Evolutionary conservation across 2,888 invertebrate species (phyloP).

Genomic region (Cryptophagus acutangulus): DNA sequence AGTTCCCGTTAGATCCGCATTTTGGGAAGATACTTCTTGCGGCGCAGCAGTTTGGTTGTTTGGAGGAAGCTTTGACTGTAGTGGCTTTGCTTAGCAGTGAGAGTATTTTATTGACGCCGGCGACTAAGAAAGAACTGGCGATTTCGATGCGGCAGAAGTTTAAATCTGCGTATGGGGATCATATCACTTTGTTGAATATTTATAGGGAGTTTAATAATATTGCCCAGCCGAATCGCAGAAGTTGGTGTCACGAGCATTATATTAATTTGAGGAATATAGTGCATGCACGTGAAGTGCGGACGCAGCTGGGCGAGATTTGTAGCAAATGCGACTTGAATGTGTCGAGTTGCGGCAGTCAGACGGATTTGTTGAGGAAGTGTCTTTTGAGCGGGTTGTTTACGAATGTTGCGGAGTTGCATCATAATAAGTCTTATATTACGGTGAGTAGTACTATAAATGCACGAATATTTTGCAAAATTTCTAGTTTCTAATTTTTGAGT

Average conservation of each 20-base stretch:
- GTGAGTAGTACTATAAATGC: conserved; percentile 50
- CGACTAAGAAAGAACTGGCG: conserved; percentile 72
- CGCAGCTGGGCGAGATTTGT: conserved; percentile 67
- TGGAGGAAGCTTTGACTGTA: conserved; percentile 78
- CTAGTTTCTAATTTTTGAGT: conserved; percentile 1
- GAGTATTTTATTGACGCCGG: conserved; percentile 71
- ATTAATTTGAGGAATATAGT: conserved; percentile 76
- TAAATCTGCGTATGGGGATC: conserved; percentile 82
- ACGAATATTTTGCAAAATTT: neutral
- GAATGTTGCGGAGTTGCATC: conserved; percentile 77
- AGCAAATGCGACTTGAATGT: conserved; percentile 56
- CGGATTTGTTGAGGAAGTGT: conserved; percentile 70
- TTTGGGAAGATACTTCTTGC: conserved; percentile 66
- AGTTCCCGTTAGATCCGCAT: conserved; percentile 88
- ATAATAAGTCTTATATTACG: conserved; percentile 65
- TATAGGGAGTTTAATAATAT: conserved; percentile 72
- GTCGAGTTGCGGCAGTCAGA: conserved; percentile 60
- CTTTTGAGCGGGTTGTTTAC: conserved; percentile 76
- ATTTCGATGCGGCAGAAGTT: conserved; percentile 72
- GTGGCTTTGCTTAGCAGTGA: conserved; percentile 87
- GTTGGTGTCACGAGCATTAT: conserved; percentile 88
- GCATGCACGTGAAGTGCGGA: conserved; percentile 74
- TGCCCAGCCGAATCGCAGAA: conserved; percentile 59
- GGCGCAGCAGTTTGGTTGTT: conserved; percentile 70
- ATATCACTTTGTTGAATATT: conserved; percentile 84